Conservation (phyloP, 1,140 invertebrate genomes). For the Bombyx mandarina region DNA sequence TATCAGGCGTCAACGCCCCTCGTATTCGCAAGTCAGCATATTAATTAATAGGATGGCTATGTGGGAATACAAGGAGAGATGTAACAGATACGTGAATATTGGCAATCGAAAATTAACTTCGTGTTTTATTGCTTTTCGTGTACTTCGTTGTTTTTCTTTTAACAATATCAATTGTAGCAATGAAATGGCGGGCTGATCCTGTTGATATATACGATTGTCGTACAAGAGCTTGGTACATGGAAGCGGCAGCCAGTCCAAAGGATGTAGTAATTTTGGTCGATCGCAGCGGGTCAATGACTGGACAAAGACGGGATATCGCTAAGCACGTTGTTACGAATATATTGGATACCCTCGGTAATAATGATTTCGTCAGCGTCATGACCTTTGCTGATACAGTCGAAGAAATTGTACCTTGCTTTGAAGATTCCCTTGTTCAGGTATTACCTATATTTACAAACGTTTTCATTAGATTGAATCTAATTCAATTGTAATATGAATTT, state of each 20-base stretch:
- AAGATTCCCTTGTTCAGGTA: constrained; percentile 87
- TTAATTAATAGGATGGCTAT: too few species aligned
- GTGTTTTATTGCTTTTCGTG: too few species aligned
- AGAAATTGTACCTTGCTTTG: constrained; percentile 90
- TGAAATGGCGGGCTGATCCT: constrained; percentile 79
- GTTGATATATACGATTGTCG: constrained; percentile 92
- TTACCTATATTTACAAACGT: not conserved
- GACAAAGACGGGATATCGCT: constrained; percentile 92
- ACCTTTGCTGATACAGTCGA: constrained; percentile 84
- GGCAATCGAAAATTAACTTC: too few species aligned
- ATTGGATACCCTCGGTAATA: constrained; percentile 96
- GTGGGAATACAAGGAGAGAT: too few species aligned
- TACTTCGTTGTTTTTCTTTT: too few species aligned
- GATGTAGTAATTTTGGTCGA: constrained; percentile 97
- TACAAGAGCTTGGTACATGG: constrained; percentile 94
- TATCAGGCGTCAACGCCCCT: too few species aligned
- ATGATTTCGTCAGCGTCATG: constrained; percentile 98
- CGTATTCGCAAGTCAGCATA: too few species aligned
- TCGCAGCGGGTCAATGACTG: constrained; percentile 96
- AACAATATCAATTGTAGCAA: constrained; percentile 36
- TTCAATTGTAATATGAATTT: not conserved
- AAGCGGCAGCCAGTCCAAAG: constrained; percentile 96
- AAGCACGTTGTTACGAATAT: constrained; percentile 95
- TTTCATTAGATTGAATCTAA: not conserved
- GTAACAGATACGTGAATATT: too few species aligned